Evolutionary conservation across 2,888 invertebrate genomes (phyloP), one percentile per base, ranked within the genome.

Genomic region (Parasteatoda lunata): DNA sequence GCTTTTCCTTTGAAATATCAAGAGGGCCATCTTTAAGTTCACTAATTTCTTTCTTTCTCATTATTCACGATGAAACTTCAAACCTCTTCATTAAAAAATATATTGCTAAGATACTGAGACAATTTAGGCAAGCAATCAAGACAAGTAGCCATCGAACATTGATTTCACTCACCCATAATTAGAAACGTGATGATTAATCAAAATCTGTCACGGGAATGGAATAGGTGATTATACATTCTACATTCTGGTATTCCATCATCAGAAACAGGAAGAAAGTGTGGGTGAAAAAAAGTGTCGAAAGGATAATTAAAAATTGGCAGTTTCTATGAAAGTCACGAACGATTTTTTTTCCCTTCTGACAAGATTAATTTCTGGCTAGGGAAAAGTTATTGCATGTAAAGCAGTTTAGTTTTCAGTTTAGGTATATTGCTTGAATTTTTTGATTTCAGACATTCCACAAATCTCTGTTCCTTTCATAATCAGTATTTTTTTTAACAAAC

Each of bases 251-350:
- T n/a, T n/a, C 9, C n/a, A 13, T n/a, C n/a, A 59, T 59, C 59
- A 59, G 11, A 59, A 59, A 59, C 59, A 13, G 59, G 59, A 59
- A 59, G 30, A 30, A 30, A 30, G 30, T 30, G 30, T 0, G 0
- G 30, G 30, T 30, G 2, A 30, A 59, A 59, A n/a, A 59, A 59
- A 59, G 59, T n/a, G 59, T 59, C 9, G 59, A 59, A 59, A 59
- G 59, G 59, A 59, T 59, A 59, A 59, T 59, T 59, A 59, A 59
- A 59, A 59, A 59, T 59, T 13, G n/a, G 59, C n/a, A 59, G 59
- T 59, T 59, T n/a, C 59, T 13, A 13, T 59, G 59, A 59, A 59
- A 59, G 59, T 59, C 59, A 59, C 59, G 59, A 59, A 59, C n/a
- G n/a, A 13, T 8, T 3, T 59, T 59, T 59, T 59, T 54, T 7